These are phyloP conservation scores for Suricata suricatta DNA, from an alignment of 2,113 vertebrate genomes.

Conservation along the genomic window DNA sequence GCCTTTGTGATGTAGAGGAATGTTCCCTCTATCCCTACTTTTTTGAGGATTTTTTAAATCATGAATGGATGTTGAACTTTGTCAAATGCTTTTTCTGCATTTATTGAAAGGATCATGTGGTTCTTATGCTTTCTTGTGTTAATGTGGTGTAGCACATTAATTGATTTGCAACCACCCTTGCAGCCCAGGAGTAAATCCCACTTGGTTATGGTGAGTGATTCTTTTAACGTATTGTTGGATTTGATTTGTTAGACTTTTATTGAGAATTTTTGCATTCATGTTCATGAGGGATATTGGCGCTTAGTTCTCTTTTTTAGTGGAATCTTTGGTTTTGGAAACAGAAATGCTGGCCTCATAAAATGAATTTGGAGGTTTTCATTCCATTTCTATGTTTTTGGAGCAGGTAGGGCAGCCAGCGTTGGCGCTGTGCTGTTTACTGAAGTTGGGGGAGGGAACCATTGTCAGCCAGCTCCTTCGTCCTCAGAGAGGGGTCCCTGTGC, in stretches of 20 bases:
- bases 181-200: background rate
- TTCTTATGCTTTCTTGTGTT: background rate
- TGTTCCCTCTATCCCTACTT: background rate
- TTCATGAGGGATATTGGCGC: background rate
- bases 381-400: background rate
- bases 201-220: background rate
- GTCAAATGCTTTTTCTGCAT: background rate
- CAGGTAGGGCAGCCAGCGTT: background rate
- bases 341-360: background rate
- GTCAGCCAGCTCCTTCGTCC: background rate
- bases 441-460: background rate
- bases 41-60: background rate
- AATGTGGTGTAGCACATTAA: background rate
- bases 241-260: background rate
- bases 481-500: background rate
- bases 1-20: background rate
- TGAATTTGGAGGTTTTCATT: background rate
- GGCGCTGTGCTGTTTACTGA: background rate
- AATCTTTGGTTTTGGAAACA: background rate
- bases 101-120: background rate
- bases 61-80: background rate
- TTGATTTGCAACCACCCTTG: background rate
- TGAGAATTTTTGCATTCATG: background rate
- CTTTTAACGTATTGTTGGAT: background rate
- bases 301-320: background rate